phyloP scores from a whole-genome alignment of 2,113 vertebrate genomes.

The Embiotoca jacksoni region DNA sequence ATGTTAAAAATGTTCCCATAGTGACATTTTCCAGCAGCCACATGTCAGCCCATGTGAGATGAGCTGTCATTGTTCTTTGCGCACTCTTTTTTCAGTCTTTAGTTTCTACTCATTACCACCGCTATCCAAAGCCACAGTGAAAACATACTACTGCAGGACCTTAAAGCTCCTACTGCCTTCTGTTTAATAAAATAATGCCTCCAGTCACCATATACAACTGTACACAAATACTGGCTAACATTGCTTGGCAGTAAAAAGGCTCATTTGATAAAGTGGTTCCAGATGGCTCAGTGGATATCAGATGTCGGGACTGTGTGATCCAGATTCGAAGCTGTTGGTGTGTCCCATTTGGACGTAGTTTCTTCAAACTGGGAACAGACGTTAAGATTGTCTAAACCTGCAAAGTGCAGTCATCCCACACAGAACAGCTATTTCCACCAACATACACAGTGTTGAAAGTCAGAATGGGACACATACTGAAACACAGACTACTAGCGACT shows the following conservation, averaged over 20 bases:
- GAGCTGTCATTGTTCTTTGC: not conserved
- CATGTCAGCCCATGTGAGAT: too few relatives aligned
- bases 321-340: slow-evolving; percentile 23
- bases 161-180: slow-evolving; percentile 32
- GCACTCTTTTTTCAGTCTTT: not conserved
- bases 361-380: slow-evolving; percentile 25
- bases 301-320: slow-evolving; percentile 26
- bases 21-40: not conserved
- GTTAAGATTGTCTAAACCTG: slow-evolving; percentile 2
- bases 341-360: slow-evolving; percentile 19
- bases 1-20: not conserved
- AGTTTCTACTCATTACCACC: slow-evolving; percentile 25
- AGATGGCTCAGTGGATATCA: slow-evolving; percentile 53
- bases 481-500: too few relatives aligned
- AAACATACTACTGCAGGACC: slow-evolving; percentile 34
- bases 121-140: slow-evolving; percentile 23
- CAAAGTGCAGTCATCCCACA: slow-evolving; percentile 16
- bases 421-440: not conserved
- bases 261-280: slow-evolving; percentile 67
- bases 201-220: slow-evolving; percentile 44
- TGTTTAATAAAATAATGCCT: slow-evolving; percentile 66
- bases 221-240: slow-evolving; percentile 54
- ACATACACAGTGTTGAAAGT: too few relatives aligned
- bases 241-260: slow-evolving; percentile 61
- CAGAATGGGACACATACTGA: too few relatives aligned